A percentile compares a stretch with the other conserved stretches of the same genome.
phyloP scores from a whole-genome alignment of 92 coral and sea anemone species.

The Parazoanthus darwini region DNA sequence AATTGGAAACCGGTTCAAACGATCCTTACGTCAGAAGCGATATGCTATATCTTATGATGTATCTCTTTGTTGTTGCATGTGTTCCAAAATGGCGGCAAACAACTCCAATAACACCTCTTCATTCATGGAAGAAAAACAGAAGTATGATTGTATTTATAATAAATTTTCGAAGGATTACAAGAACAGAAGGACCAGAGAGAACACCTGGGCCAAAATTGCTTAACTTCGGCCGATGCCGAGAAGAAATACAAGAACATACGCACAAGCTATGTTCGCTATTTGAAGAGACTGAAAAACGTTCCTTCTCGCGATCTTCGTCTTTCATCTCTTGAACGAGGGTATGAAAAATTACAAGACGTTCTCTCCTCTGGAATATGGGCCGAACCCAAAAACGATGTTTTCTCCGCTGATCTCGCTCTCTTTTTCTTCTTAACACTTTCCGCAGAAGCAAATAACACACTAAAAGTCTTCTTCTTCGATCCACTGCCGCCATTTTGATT shows the following conservation, averaged over 20 bases:
- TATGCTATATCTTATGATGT: conserved; percentile 18
- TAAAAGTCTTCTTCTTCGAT: too few relatives aligned
- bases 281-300: conserved; percentile 11
- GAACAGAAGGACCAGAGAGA: conserved; percentile 34
- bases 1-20: conserved; percentile 29
- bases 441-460: too few relatives aligned
- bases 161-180: conserved; percentile 30
- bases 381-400: too few relatives aligned
- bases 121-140: conserved; percentile 30
- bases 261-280: conserved; percentile 32
- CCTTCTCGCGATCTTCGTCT: conserved; percentile 6
- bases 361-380: too few relatives aligned
- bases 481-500: too few relatives aligned
- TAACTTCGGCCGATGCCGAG: conserved; percentile 24
- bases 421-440: too few relatives aligned
- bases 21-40: conserved; percentile 29
- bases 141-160: conserved; percentile 36
- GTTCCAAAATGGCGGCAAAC: conserved; percentile 30
- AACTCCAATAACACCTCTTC: conserved; percentile 34
- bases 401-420: too few relatives aligned
- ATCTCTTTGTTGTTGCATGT: conserved; percentile 23
- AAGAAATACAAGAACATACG: conserved; percentile 36
- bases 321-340: too few relatives aligned
- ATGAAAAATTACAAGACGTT: too few relatives aligned
- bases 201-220: conserved; percentile 34